Base-by-base conservation (phyloP, 2,888 invertebrate species). In the Lasioglossum morio region DNA sequence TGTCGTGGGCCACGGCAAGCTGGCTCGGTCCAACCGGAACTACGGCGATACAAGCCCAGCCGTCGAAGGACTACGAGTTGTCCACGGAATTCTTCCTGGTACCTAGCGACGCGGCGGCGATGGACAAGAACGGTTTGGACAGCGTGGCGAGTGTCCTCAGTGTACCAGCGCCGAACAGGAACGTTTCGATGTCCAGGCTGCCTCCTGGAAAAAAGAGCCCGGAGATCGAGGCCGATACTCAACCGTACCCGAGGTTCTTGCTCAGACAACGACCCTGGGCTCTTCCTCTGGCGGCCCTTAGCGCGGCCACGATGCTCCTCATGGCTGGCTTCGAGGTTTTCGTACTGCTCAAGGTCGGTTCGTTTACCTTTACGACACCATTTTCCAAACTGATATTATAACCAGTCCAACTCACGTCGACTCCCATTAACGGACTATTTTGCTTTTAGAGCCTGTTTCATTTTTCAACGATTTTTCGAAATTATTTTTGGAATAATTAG, bases 301-400 rank as follows among this genome's bases (percentile, higher is more conserved):
- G 98, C 81, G 97, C 98, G 60, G 96, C 98, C 48, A 97, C 98
- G 89, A 98, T 99, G 97, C 96, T 98, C 34, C 96, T 98, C 92
- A 98, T 99, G 94, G 97, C 97, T 80, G 97, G 97, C 72, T 99
- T 99, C 94, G 99, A 99, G 95, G 97, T 97, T 85, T 99, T 98
- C 95, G 98, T 99, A 78, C 96, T 99, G 93, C 98, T 98, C 96
- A 95, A 95, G 94, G 95, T 95, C 86, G 87, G 87, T 87, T 87
- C 79, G 81, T 75, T 81, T 81, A 82, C 86, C 81, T 86, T 74
- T 77, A 66, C 87, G 23, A 63, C 40, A 69, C 8, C 57, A 34
- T 43, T 76, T 72, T 30, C 53, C 85, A 72, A 81, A 81, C 78
- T 69, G 72, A 72, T 84, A 43, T 73, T 27, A 46, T 43, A 37